phyloP scores from a whole-genome alignment of 2,888 invertebrate genomes.

The Napeogenes inachia region DNA sequence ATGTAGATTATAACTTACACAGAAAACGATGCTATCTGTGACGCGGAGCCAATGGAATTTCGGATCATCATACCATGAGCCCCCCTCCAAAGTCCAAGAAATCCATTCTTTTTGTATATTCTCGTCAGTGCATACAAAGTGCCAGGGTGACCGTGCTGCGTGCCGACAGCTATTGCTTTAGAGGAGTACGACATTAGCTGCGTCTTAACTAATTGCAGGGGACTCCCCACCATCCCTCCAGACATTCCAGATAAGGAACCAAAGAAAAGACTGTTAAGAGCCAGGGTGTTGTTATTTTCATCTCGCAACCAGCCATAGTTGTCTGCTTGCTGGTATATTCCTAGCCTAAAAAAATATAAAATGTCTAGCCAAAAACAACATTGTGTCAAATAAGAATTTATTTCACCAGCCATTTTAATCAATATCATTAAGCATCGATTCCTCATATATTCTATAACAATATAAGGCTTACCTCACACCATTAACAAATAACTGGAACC shows the following conservation, averaged over 20 bases:
- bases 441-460: background rate
- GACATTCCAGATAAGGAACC: constrained; percentile 87
- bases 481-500: constrained; percentile 85
- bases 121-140: constrained; percentile 80
- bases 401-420: constrained; percentile 1
- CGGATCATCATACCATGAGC: constrained; percentile 85
- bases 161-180: constrained; percentile 89
- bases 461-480: constrained; percentile 70
- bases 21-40: constrained; percentile 88
- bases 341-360: constrained; percentile 74
- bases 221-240: constrained; percentile 89
- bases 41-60: constrained; percentile 88
- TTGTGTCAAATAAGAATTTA: too few relatives aligned
- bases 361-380: background rate
- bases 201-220: constrained; percentile 92
- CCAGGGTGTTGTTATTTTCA: constrained; percentile 81
- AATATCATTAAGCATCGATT: background rate
- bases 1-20: constrained; percentile 49
- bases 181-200: constrained; percentile 89
- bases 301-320: constrained; percentile 80
- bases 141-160: constrained; percentile 87
- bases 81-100: constrained; percentile 82
- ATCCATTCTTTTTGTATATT: constrained; percentile 78
- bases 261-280: constrained; percentile 81
- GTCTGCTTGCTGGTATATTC: constrained; percentile 85